Evolutionary conservation across 2,113 vertebrate species (phyloP), one percentile per base, ranked within the genome.

Genomic region (Trinectes maculatus): DNA sequence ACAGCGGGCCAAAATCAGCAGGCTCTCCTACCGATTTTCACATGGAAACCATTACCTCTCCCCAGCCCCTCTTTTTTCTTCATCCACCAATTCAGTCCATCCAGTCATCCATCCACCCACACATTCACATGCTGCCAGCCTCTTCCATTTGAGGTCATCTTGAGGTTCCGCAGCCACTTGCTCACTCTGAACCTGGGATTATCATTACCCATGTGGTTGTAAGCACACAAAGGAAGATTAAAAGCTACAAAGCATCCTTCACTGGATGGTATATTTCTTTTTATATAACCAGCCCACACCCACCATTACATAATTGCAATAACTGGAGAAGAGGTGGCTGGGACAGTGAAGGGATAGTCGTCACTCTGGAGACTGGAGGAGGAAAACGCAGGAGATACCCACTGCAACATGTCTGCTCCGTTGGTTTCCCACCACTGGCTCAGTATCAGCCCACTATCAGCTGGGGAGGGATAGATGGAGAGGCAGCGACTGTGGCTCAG

Each of bases 271-370:
- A 72, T 80, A 69, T 66, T 52, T 55, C 1, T 65, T 61, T 68
- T 77, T 79, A 70, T 52, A 84, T 68, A 79, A 80, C 77, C 85
- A 82, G 63, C 84, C 85, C 80, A 85, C 85, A 84, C 71, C 83
- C 22, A 54, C 81, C 83, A 79, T 90, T 90, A 85, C 78, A 71
- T 87, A 89, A 89, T 70, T 64, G 55, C 11, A 58, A 72, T 82
- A 80, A 85, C 68, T 67, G 53, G 62, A 58, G 12, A 66, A 66
- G 82, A 78, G 79, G 77, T 74, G 80, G 80, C 65, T 33, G 43
- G 68, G 59, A 62, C 5, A 24, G 81, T 47, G 7, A 29, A 63
- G 78, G 87, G 82, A 85, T 79, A 80, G 75, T 62, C 79, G 80
- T 49, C 29, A 43, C 79, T 74, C 60, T 60, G 71, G 83, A 87